Evolutionary conservation across 2,113 vertebrate genomes (phyloP).

Genomic region (Macaca mulatta): DNA sequence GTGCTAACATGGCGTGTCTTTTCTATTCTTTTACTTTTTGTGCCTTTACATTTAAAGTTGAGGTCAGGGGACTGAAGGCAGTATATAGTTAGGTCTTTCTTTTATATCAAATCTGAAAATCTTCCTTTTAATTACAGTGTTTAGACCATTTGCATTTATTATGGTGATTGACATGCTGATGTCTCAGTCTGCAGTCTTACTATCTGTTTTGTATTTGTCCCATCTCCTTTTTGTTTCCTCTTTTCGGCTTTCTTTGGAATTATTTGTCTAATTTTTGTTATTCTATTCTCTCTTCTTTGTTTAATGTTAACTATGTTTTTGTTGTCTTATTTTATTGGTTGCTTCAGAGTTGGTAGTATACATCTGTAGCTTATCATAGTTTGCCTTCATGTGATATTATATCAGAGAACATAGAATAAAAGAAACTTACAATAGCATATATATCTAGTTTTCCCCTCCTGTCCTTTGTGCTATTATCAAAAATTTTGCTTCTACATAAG

Average conservation of each 20-base stretch:
- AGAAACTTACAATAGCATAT: not conserved
- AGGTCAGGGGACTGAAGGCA: no score
- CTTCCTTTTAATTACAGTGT: no score
- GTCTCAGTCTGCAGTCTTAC: not conserved
- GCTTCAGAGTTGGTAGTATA: not conserved
- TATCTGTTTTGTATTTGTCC: not conserved
- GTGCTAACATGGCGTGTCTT: not conserved
- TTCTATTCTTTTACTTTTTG: not conserved
- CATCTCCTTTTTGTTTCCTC: not conserved
- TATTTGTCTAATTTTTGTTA: not conserved
- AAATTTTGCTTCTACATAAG: not conserved
- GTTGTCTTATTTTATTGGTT: not conserved
- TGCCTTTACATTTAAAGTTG: not conserved
- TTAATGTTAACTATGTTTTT: not conserved
- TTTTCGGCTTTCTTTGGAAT: not conserved
- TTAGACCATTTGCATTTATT: not conserved
- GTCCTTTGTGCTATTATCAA: not conserved
- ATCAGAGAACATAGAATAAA: not conserved
- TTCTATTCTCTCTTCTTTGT: not conserved
- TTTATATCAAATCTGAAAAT: not conserved
- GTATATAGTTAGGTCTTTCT: not conserved
- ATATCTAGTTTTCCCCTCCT: not conserved
- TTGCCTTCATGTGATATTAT: not conserved
- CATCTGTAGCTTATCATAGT: not conserved
- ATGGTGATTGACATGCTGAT: not conserved